Evolutionary conservation across 2,888 invertebrate species (phyloP).

Genomic region (Adineta ricciae): DNA sequence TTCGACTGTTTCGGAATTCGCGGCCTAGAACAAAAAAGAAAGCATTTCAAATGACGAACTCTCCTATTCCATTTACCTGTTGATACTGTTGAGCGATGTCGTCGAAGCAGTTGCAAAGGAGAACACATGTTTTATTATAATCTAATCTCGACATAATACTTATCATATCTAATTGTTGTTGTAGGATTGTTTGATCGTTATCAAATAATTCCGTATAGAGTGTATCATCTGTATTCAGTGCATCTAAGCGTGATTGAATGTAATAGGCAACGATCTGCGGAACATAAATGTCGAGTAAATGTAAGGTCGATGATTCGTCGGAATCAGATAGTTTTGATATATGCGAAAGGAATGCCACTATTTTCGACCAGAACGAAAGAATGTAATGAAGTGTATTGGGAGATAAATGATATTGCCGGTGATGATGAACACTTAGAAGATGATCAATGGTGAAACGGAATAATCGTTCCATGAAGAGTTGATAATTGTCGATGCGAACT

Average conservation of each 20-base stretch:
- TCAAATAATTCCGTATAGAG: conserved; percentile 11
- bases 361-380: conserved; percentile 88
- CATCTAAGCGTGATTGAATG: conserved; percentile 77
- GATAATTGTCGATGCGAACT: conserved; percentile 88
- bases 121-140: conserved; percentile 85
- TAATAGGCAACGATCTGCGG: conserved; percentile 85
- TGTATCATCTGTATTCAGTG: conserved; percentile 21
- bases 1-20: conserved; percentile 36
- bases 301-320: conserved; percentile 72
- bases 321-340: conserved; percentile 58
- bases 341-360: conserved; percentile 96
- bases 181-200: conserved; percentile 5
- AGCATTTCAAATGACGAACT: neutral
- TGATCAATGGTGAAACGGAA: conserved; percentile 78
- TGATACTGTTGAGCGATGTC: conserved; percentile 74
- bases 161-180: conserved; percentile 49
- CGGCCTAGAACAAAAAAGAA: neutral
- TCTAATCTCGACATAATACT: conserved; percentile 91
- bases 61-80: conserved; percentile 50
- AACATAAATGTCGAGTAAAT: conserved; percentile 82
- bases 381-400: conserved; percentile 95
- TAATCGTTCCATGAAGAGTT: conserved; percentile 80
- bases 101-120: conserved; percentile 88
- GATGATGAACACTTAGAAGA: conserved; percentile 48
- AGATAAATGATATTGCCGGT: conserved; percentile 72